Percentiles rank a stretch among this genome's conserved stretches.
Conservation (phyloP, 2,113 vertebrate genomes). For the Sinocyclocheilus anophthalmus region DNA sequence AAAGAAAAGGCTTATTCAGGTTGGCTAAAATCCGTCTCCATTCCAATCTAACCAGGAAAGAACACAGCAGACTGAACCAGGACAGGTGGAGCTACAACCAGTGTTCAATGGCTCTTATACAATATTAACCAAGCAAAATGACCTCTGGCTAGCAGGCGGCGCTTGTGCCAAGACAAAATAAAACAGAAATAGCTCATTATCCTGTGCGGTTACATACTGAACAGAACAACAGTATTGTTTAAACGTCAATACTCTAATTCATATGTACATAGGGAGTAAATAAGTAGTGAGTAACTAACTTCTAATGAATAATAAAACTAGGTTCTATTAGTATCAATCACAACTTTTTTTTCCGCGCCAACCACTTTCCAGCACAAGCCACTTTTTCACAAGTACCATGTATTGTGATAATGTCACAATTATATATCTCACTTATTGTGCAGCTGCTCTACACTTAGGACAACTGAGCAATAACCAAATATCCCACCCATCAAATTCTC, state of each 20-base stretch:
- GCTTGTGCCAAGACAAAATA: not conserved
- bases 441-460: not conserved
- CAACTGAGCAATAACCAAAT: not conserved
- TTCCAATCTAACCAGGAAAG: constrained; percentile 10
- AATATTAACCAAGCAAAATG: constrained; percentile 31
- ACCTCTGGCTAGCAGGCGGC: not conserved
- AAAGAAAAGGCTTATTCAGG: constrained; percentile 17
- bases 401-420: not conserved
- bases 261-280: too few relatives aligned
- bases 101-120: constrained; percentile 15
- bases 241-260: not conserved
- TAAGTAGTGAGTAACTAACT: not conserved
- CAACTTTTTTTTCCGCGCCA: not conserved
- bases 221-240: not conserved
- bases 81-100: not conserved
- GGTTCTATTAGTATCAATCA: not conserved
- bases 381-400: not conserved
- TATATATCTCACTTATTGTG: not conserved
- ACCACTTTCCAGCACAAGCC: not conserved
- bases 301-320: not conserved
- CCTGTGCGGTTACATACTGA: not conserved
- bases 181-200: constrained; percentile 4
- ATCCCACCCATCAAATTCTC: not conserved
- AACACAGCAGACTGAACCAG: not conserved
- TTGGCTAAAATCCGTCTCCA: constrained; percentile 1